phyloP scores from a whole-genome alignment of 2,797 vertebrate species.

The Tarsius wallacei region DNA sequence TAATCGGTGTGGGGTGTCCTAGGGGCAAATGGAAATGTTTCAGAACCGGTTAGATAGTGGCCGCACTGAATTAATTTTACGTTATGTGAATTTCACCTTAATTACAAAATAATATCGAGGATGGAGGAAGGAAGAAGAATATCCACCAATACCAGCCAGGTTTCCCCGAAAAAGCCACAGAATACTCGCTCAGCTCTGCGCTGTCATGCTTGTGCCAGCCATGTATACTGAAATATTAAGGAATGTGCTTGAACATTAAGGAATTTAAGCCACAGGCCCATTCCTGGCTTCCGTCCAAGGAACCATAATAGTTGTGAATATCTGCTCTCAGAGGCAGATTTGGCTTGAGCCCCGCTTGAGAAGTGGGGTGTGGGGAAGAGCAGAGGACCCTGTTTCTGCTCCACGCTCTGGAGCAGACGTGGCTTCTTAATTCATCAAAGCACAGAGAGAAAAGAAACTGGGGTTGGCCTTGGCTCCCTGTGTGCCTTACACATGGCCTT shows the following conservation, averaged over 20 bases:
- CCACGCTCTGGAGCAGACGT: not conserved
- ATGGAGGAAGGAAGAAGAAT: not conserved
- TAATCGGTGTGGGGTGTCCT: not conserved
- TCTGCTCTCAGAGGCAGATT: not conserved
- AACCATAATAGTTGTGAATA: not conserved
- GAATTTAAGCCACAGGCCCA: conserved; percentile 71
- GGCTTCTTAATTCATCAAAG: not conserved
- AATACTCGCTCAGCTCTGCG: not conserved
- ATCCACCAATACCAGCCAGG: not conserved
- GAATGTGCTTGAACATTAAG: conserved; percentile 40
- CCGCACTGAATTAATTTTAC: not conserved
- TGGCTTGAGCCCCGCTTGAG: not conserved
- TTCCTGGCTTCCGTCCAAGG: conserved; percentile 67
- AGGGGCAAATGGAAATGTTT: not conserved
- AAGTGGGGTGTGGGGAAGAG: not conserved
- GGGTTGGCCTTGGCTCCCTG: too few species aligned
- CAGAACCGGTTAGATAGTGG: not conserved
- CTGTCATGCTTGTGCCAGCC: conserved; percentile 29
- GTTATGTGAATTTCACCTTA: not conserved
- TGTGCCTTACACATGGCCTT: not conserved
- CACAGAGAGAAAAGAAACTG: not conserved
- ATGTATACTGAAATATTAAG: not conserved
- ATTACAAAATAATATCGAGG: not conserved
- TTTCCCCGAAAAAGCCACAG: conserved; percentile 22
- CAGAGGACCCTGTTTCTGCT: not conserved